Conservation (phyloP, 2,888 invertebrate species). For the Allolobophora icterica region DNA sequence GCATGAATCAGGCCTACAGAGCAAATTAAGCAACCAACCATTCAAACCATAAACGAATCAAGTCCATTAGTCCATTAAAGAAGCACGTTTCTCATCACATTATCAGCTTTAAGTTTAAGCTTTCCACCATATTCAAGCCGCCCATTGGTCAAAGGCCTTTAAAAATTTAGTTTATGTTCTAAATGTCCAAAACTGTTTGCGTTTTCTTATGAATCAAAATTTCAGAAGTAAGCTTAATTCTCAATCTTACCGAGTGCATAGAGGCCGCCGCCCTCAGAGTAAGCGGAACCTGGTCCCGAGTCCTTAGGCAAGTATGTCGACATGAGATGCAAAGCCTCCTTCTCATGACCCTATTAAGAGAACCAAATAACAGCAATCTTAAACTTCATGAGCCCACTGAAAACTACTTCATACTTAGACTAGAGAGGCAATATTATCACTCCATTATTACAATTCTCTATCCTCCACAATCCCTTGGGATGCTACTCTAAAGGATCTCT, state of each 20-base stretch:
- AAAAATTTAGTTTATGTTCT: too few relatives aligned
- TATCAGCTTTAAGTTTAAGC: not conserved
- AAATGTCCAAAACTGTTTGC: too few relatives aligned
- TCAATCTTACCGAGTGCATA: conserved; percentile 77
- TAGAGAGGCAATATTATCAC: not conserved
- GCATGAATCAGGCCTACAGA: conserved; percentile 90
- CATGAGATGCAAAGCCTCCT: conserved; percentile 94
- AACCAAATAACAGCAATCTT: conserved; percentile 3
- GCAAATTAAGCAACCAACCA: not conserved
- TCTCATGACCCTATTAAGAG: conserved; percentile 81
- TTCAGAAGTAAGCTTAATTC: not conserved
- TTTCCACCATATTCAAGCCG: not conserved
- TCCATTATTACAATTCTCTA: not conserved
- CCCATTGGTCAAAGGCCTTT: too few relatives aligned
- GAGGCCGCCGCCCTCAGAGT: conserved; percentile 69
- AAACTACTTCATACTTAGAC: not conserved
- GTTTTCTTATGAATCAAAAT: not conserved
- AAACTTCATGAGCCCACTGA: not conserved
- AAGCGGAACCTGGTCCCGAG: conserved; percentile 76
- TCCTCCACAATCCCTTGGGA: not conserved
- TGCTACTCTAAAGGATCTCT: not conserved
- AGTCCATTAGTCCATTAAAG: not conserved
- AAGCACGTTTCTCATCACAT: not conserved
- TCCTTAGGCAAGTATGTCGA: conserved; percentile 97
- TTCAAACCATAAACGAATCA: not conserved